Conservation (phyloP, 2,888 invertebrate species). For the Dendrolimus houi region DNA sequence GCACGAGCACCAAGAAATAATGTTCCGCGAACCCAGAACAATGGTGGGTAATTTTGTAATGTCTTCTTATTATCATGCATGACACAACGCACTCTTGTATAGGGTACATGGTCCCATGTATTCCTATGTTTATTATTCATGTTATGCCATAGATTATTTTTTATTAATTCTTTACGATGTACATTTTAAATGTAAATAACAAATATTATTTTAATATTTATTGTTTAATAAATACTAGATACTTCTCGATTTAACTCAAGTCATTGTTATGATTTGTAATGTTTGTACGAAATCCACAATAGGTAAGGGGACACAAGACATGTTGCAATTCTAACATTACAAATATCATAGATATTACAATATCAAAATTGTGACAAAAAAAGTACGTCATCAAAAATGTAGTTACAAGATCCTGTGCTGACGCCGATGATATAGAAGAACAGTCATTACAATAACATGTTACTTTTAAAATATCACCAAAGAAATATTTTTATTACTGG, state of each 20-base stretch:
- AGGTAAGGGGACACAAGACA: no score
- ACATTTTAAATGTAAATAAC: constrained; percentile 17
- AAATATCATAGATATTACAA: constrained; percentile 1
- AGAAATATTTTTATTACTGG: no score
- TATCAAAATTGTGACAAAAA: background rate
- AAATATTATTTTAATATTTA: background rate
- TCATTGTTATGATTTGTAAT: no score
- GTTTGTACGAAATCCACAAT: no score
- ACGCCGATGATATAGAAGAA: background rate
- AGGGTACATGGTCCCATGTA: constrained; percentile 31
- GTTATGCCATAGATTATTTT: constrained; percentile 38
- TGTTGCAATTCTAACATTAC: background rate
- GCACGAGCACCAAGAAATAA: constrained; percentile 41
- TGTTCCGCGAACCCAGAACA: constrained; percentile 70
- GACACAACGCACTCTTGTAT: constrained; percentile 54
- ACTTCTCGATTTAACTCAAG: no score
- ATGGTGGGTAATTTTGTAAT: constrained; percentile 72
- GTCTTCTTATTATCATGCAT: constrained; percentile 67
- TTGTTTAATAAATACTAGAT: background rate
- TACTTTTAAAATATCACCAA: no score
- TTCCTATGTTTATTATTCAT: constrained; percentile 48
- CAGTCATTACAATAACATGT: no score
- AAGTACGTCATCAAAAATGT: background rate
- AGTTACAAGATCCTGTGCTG: background rate
- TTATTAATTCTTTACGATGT: constrained; percentile 34